Conservation (phyloP, 2,113 vertebrate genomes). For the Dromiciops gliroides region DNA sequence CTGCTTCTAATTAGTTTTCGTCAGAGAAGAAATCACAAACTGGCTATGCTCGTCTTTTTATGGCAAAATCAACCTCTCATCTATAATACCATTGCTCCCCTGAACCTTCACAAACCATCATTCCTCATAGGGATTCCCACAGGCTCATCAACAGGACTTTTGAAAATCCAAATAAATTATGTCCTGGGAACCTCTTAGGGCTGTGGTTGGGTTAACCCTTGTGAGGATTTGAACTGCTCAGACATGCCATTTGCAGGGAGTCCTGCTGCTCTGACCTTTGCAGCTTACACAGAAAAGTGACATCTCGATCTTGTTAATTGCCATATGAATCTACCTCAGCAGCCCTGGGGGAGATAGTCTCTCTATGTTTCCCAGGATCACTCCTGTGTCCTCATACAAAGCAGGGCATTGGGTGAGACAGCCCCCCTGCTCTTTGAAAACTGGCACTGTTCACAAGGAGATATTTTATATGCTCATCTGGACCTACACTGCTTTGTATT, state of each 20-base stretch:
- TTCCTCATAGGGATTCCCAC: constrained; percentile 37
- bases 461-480: constrained; percentile 4
- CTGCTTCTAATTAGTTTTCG: not conserved
- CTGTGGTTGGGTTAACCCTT: constrained; percentile 58
- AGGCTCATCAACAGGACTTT: constrained; percentile 42
- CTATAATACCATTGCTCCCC: not conserved
- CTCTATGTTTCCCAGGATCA: constrained; percentile 42
- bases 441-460: constrained; percentile 72
- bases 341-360: not conserved
- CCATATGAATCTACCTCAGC: constrained; percentile 44
- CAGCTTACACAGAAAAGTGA: constrained; percentile 49
- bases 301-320: constrained; percentile 67
- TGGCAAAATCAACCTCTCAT: not conserved
- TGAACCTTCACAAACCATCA: constrained; percentile 2
- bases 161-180: constrained; percentile 64
- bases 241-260: constrained; percentile 60
- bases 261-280: constrained; percentile 57
- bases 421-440: constrained; percentile 58
- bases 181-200: constrained; percentile 25
- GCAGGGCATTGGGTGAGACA: constrained; percentile 31
- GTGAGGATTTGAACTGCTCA: constrained; percentile 58
- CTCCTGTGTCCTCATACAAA: not conserved
- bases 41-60: not conserved
- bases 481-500: constrained; percentile 53
- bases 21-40: not conserved